phyloP scores from a whole-genome alignment of 1,140 invertebrate species.

The Rhizoglyphus robini region DNA sequence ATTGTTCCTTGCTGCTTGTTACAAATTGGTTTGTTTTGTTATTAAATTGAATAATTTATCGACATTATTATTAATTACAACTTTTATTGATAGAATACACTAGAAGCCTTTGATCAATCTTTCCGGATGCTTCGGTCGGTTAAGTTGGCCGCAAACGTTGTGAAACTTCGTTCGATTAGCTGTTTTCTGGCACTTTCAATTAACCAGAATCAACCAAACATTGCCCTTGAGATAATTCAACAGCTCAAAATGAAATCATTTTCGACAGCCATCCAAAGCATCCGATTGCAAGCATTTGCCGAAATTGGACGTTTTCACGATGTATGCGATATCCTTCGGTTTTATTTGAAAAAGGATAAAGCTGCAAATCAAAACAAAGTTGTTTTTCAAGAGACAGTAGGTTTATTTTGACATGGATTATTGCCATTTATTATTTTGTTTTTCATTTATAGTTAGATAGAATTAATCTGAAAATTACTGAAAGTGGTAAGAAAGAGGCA shows the following conservation, averaged over 20 bases:
- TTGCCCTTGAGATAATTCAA: slow-evolving; percentile 50
- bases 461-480: not conserved
- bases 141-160: slow-evolving; percentile 37
- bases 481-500: not conserved
- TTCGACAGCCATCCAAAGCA: slow-evolving; percentile 46
- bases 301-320: slow-evolving; percentile 49
- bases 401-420: not conserved
- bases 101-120: slow-evolving; percentile 49
- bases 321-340: slow-evolving; percentile 44
- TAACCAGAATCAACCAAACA: slow-evolving; percentile 48
- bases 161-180: slow-evolving; percentile 44
- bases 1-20: slow-evolving; percentile 51
- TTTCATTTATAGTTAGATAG: not conserved
- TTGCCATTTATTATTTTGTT: not conserved
- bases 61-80: not conserved
- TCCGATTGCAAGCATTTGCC: slow-evolving; percentile 48
- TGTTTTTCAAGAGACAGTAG: slow-evolving; percentile 6
- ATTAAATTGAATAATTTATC: not conserved
- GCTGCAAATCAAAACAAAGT: slow-evolving; percentile 25
- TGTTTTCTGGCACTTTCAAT: slow-evolving; percentile 50
- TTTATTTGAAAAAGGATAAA: slow-evolving; percentile 42
- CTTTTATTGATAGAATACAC: slow-evolving; percentile 47
- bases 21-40: slow-evolving; percentile 50
- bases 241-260: slow-evolving; percentile 41
- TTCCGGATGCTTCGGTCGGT: slow-evolving; percentile 45